These are phyloP conservation scores for Etheostoma cragini DNA, from an alignment of 2,113 vertebrate species.

Conservation along the genomic window DNA sequence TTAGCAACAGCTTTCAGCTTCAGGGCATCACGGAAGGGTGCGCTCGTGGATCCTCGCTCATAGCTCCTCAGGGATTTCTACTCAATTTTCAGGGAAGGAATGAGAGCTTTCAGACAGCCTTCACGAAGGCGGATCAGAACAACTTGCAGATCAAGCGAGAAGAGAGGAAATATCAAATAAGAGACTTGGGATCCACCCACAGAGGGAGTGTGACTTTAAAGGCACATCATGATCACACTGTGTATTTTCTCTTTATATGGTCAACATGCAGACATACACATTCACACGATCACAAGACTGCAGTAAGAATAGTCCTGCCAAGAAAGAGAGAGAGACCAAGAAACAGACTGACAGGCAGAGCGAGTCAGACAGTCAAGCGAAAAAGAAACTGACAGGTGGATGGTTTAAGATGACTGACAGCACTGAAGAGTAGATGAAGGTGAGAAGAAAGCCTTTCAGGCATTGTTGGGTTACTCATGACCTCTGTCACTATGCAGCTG, in stretches of 20 bases:
- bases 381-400: slow-evolving; percentile 28
- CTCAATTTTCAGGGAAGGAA: too few relatives aligned
- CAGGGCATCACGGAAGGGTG: too few relatives aligned
- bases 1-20: too few relatives aligned
- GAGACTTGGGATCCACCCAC: too few relatives aligned
- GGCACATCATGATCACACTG: not conserved
- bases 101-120: too few relatives aligned
- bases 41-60: too few relatives aligned
- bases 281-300: not conserved
- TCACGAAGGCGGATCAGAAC: too few relatives aligned
- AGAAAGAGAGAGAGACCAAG: not conserved
- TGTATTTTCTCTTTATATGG: not conserved
- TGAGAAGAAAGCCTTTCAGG: slow-evolving; percentile 9
- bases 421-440: slow-evolving; percentile 12
- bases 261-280: slow-evolving; percentile 4
- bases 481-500: slow-evolving; percentile 11
- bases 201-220: too few relatives aligned
- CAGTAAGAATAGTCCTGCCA: slow-evolving; percentile 13
- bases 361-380: not conserved
- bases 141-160: too few relatives aligned
- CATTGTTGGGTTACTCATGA: slow-evolving; percentile 12
- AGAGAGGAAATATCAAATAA: too few relatives aligned
- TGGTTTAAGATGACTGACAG: slow-evolving; percentile 44
- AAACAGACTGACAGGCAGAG: slow-evolving; percentile 24
- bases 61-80: too few relatives aligned